Evolutionary conservation across 1,140 invertebrate genomes (phyloP), one percentile per base, ranked within the genome.

Genomic region (Drosophila elegans): DNA sequence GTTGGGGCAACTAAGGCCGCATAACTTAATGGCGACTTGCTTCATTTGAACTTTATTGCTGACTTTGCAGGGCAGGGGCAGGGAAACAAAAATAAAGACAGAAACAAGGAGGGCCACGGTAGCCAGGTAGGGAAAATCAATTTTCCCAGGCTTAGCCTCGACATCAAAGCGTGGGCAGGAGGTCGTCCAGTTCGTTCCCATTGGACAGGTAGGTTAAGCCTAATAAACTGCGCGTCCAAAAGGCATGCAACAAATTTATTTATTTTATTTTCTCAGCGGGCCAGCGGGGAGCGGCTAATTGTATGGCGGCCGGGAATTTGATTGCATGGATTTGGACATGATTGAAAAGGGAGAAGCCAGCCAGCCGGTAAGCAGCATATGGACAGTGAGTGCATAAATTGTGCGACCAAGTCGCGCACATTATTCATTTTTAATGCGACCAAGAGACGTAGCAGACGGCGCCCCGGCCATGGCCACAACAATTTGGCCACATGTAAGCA

Each of bases 401-500:
- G 75, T 88, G 66, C 59, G 79, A 71, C 63, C 84, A 66, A 72
- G 80, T 72, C 77, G 81, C 77, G 81, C 68, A 75, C 85, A 89
- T 89, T 90, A 89, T 89, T 89, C 86, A 89, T 89, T 89, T 86
- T 89, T 90, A 89, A 89, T 89, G 85, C 86, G 68, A 62, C 76
- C 83, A 4, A 38, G 69, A 56, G 79, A 82, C 74, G 61, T 38
- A 48, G 46, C 56, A 5, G 29, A 7, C 29, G 29, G 5, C 29
- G 29, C 29, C 29, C 5, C 2, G 29, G 29, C 29, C 39, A 51
- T 59, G 72, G 74, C 84, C 85, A 90, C 85, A 89, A 89, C 85
- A 90, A 85, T 89, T 90, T 89, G 85, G 85, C 85, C 85, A 89
- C 85, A 90, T 86, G 84, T 86, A 86, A 86, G 83, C 83, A 88